Evolutionary conservation across 2,113 vertebrate genomes (phyloP).

Genomic region (Corvus cornix): DNA sequence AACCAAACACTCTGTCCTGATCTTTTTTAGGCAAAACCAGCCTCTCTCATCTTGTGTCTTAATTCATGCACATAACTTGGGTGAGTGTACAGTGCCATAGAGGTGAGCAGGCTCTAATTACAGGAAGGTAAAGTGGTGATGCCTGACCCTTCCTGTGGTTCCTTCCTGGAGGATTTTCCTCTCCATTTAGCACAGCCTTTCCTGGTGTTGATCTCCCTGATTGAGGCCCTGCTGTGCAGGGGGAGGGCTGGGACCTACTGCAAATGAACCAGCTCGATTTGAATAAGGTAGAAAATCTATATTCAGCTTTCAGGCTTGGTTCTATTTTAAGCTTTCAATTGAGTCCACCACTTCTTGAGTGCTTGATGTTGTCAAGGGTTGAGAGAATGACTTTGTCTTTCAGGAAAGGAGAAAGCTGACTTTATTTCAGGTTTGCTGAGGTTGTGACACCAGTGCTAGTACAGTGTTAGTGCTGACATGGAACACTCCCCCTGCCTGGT

Average conservation of each 20-base stretch:
- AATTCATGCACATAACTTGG: accelerated
- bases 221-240: neutral
- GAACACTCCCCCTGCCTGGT: neutral
- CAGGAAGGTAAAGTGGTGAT: neutral
- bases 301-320: neutral
- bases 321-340: slow-evolving; percentile 25
- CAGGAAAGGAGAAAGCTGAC: neutral
- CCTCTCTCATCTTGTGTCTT: neutral
- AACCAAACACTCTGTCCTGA: neutral
- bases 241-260: neutral
- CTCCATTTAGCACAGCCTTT: neutral
- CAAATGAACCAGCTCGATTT: neutral
- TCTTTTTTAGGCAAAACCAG: neutral
- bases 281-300: neutral
- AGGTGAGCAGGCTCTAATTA: neutral
- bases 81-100: accelerated
- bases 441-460: neutral
- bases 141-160: neutral
- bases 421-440: neutral
- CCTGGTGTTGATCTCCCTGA: neutral
- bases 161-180: neutral
- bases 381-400: neutral
- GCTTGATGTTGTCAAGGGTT: neutral
- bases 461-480: accelerated
- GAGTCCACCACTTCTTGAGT: neutral